These are phyloP conservation scores for Furnarius figulus DNA, from an alignment of 2,113 vertebrate species.

Conservation along the genomic window DNA sequence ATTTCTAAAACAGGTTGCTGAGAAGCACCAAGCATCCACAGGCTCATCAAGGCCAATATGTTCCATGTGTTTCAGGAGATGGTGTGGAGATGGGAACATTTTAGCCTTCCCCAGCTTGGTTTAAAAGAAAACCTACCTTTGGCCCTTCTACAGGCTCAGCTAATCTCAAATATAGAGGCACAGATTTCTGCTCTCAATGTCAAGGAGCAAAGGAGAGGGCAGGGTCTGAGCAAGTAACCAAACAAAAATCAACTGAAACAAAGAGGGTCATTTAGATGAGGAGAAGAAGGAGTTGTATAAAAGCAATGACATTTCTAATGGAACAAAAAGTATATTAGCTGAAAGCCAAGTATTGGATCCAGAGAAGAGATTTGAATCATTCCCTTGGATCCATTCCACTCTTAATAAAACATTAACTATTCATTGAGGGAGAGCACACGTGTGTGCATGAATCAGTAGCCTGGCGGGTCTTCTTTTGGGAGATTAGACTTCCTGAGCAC, in stretches of 20 bases:
- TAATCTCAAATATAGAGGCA: background rate
- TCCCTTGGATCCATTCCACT: constrained; percentile 34
- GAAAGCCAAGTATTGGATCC: constrained; percentile 50
- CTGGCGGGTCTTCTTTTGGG: background rate
- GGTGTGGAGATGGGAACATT: background rate
- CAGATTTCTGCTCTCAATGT: background rate
- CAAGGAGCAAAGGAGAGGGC: background rate
- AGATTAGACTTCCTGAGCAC: constrained; percentile 42
- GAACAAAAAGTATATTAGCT: constrained; percentile 57
- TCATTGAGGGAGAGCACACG: constrained; percentile 19
- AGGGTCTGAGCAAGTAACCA: background rate
- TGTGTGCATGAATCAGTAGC: constrained; percentile 60
- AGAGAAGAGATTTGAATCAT: constrained; percentile 50
- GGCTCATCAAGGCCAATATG: fast-evolving
- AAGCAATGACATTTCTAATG: constrained; percentile 25
- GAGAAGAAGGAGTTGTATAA: constrained; percentile 15
- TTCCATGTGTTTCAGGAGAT: fast-evolving
- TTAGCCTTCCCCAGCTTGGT: background rate
- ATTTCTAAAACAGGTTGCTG: background rate
- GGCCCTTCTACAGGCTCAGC: background rate
- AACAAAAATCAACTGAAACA: constrained; percentile 23
- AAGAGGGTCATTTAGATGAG: constrained; percentile 38
- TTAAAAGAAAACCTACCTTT: background rate
- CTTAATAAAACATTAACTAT: constrained; percentile 48
- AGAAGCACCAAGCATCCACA: background rate